Conservation (phyloP, 1,140 invertebrate genomes). For the Drosophila trapezifrons region DNA sequence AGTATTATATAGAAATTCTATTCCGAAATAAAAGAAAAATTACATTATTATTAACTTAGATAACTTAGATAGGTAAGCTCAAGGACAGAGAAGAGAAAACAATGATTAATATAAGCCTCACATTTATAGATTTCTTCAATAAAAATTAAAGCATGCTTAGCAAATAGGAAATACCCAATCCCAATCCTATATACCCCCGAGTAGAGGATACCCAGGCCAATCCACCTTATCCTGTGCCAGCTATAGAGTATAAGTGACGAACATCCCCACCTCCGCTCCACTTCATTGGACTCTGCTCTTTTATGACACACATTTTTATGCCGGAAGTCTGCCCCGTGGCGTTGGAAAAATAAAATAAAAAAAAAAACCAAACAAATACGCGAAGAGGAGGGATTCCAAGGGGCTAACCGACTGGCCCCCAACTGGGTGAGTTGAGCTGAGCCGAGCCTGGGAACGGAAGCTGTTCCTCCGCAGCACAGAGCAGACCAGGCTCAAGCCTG, state of each 20-base stretch:
- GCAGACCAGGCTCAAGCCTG: slow-evolving; percentile 15
- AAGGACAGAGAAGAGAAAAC: background rate
- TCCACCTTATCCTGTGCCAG: background rate
- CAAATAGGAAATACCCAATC: background rate
- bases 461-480: slow-evolving; percentile 45
- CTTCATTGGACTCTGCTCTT: slow-evolving; percentile 27
- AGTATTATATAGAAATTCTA: too few relatives aligned
- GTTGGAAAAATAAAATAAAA: slow-evolving; percentile 28
- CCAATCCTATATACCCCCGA: too few relatives aligned
- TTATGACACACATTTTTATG: slow-evolving; percentile 73
- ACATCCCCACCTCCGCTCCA: background rate
- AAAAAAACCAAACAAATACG: background rate
- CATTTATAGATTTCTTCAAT: background rate
- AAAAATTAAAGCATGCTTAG: too few relatives aligned
- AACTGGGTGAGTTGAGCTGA: slow-evolving; percentile 17
- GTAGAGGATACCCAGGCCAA: background rate
- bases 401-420: slow-evolving; percentile 6
- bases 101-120: background rate
- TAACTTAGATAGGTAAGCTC: too few relatives aligned
- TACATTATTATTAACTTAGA: too few relatives aligned
- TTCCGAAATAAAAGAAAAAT: too few relatives aligned
- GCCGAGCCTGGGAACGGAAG: slow-evolving; percentile 72
- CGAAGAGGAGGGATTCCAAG: slow-evolving; percentile 7
- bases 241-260: slow-evolving; percentile 1
- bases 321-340: slow-evolving; percentile 74